phyloP scores from a whole-genome alignment of 2,113 vertebrate genomes.

The Carlito syrichta region DNA sequence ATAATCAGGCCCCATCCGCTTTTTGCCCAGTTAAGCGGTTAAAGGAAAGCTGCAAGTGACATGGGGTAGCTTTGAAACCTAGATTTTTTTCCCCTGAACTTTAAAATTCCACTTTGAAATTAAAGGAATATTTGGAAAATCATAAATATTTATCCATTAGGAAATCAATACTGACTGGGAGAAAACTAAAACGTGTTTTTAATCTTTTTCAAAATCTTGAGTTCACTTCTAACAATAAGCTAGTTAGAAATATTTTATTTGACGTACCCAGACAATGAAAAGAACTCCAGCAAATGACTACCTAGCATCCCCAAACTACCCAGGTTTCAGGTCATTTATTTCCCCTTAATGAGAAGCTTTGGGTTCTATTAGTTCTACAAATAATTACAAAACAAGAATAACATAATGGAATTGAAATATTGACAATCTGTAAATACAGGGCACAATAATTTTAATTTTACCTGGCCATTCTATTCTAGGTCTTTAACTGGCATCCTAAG shows the following conservation, averaged over 20 bases:
- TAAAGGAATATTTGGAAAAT: conserved; percentile 33
- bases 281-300: neutral
- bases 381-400: neutral
- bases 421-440: neutral
- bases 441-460: neutral
- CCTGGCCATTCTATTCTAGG: neutral
- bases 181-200: conserved; percentile 21
- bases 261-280: neutral
- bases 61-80: neutral
- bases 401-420: neutral
- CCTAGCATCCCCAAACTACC: neutral
- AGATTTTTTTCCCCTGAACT: neutral
- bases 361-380: neutral
- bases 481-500: neutral
- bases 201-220: conserved; percentile 22
- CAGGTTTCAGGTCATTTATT: neutral
- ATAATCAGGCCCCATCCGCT: neutral
- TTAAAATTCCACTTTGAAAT: conserved; percentile 27
- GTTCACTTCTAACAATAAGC: conserved; percentile 28
- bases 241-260: neutral
- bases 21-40: neutral
- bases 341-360: neutral
- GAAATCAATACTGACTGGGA: neutral
- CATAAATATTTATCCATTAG: neutral
- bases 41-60: neutral